Conservation (phyloP, 2,113 vertebrate genomes). For the Myotis davidii region DNA sequence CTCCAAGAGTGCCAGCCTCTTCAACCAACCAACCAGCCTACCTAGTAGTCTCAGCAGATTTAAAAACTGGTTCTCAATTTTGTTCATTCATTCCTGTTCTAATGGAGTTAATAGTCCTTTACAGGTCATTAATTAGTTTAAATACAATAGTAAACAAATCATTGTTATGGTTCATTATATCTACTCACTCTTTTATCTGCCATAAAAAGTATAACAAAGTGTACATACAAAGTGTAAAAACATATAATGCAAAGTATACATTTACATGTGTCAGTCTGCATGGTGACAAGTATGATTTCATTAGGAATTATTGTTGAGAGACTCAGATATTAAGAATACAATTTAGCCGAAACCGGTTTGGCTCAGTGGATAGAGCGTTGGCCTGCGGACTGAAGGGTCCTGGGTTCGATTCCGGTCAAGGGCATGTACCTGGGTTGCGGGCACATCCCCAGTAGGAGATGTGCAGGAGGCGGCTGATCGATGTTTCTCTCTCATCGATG, state of each 20-base stretch:
- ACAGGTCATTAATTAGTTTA: constrained; percentile 48
- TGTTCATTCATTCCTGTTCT: constrained; percentile 43
- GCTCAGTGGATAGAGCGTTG: too few relatives aligned
- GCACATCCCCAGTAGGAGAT: too few relatives aligned
- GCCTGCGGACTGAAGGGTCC: too few relatives aligned
- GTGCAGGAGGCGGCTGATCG: too few relatives aligned
- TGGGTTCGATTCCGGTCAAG: too few relatives aligned
- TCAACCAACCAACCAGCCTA: not conserved
- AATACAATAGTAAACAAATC: constrained; percentile 62
- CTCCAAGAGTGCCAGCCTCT: constrained; percentile 15
- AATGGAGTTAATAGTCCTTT: not conserved
- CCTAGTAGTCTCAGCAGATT: constrained; percentile 16
- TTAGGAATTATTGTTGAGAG: constrained; percentile 27
- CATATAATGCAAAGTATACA: constrained; percentile 25
- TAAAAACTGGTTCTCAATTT: constrained; percentile 45
- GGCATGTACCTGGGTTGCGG: too few relatives aligned
- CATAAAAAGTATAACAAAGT: constrained; percentile 32
- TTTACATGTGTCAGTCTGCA: constrained; percentile 48
- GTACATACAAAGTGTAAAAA: constrained; percentile 35
- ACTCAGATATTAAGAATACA: constrained; percentile 31
- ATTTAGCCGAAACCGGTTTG: too few relatives aligned
- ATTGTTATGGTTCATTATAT: constrained; percentile 32
- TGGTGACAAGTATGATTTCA: constrained; percentile 40
- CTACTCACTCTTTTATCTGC: constrained; percentile 24
- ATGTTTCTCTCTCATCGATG: too few relatives aligned